Percentiles rank a stretch among this genome's conserved stretches.
Evolutionary conservation across 2,113 vertebrate genomes (phyloP).

Genomic region (Sclerurus mexicanus): DNA sequence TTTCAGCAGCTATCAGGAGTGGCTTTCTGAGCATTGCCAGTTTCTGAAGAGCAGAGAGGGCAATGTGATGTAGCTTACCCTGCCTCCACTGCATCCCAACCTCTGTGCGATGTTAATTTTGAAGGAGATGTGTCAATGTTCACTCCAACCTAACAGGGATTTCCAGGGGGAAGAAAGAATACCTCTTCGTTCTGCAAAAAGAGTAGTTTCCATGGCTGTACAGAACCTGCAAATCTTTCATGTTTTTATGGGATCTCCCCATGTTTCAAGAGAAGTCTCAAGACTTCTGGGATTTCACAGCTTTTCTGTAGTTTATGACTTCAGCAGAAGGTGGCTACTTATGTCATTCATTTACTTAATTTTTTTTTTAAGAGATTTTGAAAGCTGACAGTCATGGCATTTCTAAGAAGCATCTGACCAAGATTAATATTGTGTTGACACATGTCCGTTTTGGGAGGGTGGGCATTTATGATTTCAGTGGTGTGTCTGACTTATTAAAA

Average conservation of each 20-base stretch:
- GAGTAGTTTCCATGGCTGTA: background rate
- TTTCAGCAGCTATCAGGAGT: background rate
- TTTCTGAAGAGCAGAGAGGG: background rate
- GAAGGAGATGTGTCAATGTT: background rate
- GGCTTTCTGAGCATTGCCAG: background rate
- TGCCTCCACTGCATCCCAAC: background rate
- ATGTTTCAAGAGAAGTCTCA: background rate
- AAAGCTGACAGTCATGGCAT: background rate
- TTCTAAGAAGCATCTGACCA: background rate
- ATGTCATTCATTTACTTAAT: background rate
- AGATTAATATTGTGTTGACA: background rate
- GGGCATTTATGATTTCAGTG: background rate
- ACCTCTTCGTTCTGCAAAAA: background rate
- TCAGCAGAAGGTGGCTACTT: background rate
- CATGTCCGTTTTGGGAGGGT: background rate
- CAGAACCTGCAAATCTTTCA: background rate
- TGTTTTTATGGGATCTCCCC: background rate
- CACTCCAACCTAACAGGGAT: background rate
- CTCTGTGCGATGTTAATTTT: background rate
- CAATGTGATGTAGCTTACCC: background rate
- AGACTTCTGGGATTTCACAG: background rate
- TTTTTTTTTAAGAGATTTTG: background rate
- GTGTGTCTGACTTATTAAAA: background rate
- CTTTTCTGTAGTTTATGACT: background rate
- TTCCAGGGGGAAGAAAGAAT: constrained; percentile 22